Evolutionary conservation across 2,888 invertebrate species (phyloP), one percentile per base, ranked within the genome.

Genomic region (Drosophila neonasuta): DNA sequence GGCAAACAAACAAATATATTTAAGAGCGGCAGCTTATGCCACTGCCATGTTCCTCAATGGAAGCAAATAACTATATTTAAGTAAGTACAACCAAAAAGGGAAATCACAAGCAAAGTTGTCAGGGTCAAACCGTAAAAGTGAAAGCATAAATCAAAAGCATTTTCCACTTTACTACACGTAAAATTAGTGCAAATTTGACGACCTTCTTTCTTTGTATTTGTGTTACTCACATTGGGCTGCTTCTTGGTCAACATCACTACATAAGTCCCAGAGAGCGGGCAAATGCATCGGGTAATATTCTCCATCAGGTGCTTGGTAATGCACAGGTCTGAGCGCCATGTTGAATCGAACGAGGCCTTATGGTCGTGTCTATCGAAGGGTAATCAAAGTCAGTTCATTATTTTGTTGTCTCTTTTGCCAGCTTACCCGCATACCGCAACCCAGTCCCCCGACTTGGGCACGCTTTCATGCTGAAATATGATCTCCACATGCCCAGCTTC

Each of bases 321-420:
- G 88, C 94, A 94, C 52, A 92, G 90, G 74, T 93, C 92, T 50
- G 94, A 92, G 80, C 93, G 92, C 94, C 94, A 94, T 3, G 92
- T 91, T 59, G 93, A 92, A 42, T 92, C 92, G 69, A 92, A 92
- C 20, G 91, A 92, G 10, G 92, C 91, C 69, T 89, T 90, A 63
- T 89, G 88, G 76, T 91, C 91, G 71, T 91, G 90, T 0, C 91
- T 91, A 57, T 11, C 7, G 24, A 41, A 0, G 11, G 2, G 29
- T 2, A 2, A 13, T 2, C 29, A 3, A 10, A 1, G 24, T 24
- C 0, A 20, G 20, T 1, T 32, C n/a, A 15, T 36, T 24, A 46
- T 1, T 30, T 9, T 11, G 2, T 11, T 7, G 15, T 17, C 5
- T 1, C 4, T 11, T 30, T 32, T 0, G 30, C 15, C 8, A 13